phyloP scores from a whole-genome alignment of 2,797 vertebrate species.

The Mormyrus proboscirostris region DNA sequence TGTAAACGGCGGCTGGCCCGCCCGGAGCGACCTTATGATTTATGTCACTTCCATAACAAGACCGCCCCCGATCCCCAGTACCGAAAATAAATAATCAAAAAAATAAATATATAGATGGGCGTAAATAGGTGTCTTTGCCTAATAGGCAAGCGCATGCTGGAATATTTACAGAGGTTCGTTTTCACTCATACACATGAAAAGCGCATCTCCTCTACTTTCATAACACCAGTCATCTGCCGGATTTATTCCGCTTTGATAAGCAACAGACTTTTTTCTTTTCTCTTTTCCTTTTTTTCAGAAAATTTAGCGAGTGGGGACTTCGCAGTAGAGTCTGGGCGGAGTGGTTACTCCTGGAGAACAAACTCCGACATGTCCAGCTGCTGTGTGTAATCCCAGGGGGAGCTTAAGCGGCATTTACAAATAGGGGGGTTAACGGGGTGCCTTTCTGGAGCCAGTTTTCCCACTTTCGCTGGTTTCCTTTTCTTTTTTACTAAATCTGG shows the following conservation, averaged over 20 bases:
- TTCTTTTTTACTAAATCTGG: constrained; percentile 2
- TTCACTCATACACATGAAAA: neutral
- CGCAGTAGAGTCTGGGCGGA: neutral
- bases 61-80: neutral
- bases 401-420: neutral
- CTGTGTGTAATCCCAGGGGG: neutral
- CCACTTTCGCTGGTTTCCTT: neutral
- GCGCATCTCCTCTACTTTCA: neutral
- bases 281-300: neutral
- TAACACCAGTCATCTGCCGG: neutral
- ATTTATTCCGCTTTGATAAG: neutral
- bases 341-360: neutral
- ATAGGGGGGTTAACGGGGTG: neutral
- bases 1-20: neutral
- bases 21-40: neutral
- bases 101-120: neutral
- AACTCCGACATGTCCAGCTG: neutral
- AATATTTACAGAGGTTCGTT: neutral
- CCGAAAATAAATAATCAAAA: neutral
- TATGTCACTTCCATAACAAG: neutral
- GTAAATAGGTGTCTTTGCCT: neutral
- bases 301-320: neutral
- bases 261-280: neutral
- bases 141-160: neutral
- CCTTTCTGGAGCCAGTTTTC: neutral